Percentiles rank a stretch among this genome's conserved stretches.
phyloP scores from a whole-genome alignment of 1,140 invertebrate species.

The Drosophila leontia region DNA sequence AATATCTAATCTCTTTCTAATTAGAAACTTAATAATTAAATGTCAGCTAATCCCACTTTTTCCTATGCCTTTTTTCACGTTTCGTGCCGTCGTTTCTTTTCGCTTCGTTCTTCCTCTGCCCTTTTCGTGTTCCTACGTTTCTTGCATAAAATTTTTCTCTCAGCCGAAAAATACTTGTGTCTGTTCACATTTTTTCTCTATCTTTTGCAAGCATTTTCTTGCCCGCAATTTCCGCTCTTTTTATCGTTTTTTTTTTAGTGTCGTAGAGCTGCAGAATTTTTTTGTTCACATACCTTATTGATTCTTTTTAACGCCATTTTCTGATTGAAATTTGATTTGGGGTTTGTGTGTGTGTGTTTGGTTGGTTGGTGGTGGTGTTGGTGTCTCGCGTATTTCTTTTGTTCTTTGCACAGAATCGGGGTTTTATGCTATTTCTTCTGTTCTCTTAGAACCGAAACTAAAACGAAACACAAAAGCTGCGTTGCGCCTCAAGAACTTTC shows the following conservation, averaged over 20 bases:
- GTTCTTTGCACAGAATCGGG: constrained; percentile 69
- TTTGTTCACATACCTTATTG: constrained; percentile 93
- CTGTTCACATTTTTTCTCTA: constrained; percentile 44
- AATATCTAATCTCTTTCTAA: constrained; percentile 34
- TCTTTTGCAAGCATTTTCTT: constrained; percentile 32
- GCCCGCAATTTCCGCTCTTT: constrained; percentile 24
- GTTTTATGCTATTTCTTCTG: constrained; percentile 20
- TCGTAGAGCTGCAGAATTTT: constrained; percentile 36
- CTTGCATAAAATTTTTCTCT: constrained; percentile 84
- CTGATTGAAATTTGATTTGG: constrained; percentile 85
- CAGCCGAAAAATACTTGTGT: constrained; percentile 38
- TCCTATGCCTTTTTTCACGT: constrained; percentile 73
- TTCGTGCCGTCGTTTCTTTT: constrained; percentile 81
- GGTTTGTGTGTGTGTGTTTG: constrained; percentile 72
- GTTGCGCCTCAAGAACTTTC: constrained; percentile 57
- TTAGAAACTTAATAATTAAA: constrained; percentile 66
- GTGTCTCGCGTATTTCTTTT: constrained; percentile 75
- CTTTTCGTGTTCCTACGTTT: constrained; percentile 72
- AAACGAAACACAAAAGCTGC: constrained; percentile 80
- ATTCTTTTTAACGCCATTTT: constrained; percentile 98
- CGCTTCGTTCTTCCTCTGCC: constrained; percentile 68
- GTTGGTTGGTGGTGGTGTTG: constrained; percentile 71
- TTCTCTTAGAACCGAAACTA: constrained; percentile 40
- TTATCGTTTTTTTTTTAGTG: constrained; percentile 36
- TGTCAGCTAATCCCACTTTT: constrained; percentile 57